Percentiles rank a stretch among this genome's conserved stretches.
These are phyloP conservation scores for Euthynnus affinis DNA, from an alignment of 2,797 vertebrate species.

Conservation along the genomic window DNA sequence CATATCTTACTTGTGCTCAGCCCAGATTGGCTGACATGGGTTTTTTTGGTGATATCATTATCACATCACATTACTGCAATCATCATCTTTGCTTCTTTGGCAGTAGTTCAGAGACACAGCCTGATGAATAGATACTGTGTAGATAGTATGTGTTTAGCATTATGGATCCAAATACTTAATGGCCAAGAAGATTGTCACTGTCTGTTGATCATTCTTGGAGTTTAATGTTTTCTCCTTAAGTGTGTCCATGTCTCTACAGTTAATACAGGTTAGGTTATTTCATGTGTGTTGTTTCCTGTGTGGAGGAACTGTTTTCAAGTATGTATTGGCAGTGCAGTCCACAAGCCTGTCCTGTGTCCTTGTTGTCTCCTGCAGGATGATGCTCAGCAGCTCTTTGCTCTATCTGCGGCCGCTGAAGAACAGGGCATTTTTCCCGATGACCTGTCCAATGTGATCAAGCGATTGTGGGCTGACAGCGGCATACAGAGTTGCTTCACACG, in stretches of 20 bases:
- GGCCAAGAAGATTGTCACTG: background rate
- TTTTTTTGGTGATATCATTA: slow-evolving; percentile 6
- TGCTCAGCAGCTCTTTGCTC: slow-evolving; percentile 95
- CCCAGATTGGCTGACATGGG: background rate
- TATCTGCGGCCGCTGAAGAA: slow-evolving; percentile 94
- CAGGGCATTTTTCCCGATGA: slow-evolving; percentile 95
- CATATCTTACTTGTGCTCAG: slow-evolving; percentile 14
- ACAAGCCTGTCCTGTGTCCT: slow-evolving; percentile 16
- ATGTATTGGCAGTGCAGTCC: background rate
- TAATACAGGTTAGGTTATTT: background rate
- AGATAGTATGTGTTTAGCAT: background rate
- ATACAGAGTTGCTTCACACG: slow-evolving; percentile 95
- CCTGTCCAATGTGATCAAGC: slow-evolving; percentile 91
- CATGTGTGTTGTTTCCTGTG: no score
- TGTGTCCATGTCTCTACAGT: background rate
- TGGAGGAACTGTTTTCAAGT: background rate
- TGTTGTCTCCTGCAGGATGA: slow-evolving; percentile 89
- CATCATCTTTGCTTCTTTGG: slow-evolving; percentile 32
- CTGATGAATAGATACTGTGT: background rate
- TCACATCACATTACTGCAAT: slow-evolving; percentile 10
- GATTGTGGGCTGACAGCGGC: slow-evolving; percentile 94
- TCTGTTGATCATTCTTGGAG: background rate
- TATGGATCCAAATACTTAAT: background rate
- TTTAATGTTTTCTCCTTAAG: background rate
- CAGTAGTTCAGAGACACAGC: background rate